Conservation (phyloP, 2,888 invertebrate genomes). For the Noctua comes region DNA sequence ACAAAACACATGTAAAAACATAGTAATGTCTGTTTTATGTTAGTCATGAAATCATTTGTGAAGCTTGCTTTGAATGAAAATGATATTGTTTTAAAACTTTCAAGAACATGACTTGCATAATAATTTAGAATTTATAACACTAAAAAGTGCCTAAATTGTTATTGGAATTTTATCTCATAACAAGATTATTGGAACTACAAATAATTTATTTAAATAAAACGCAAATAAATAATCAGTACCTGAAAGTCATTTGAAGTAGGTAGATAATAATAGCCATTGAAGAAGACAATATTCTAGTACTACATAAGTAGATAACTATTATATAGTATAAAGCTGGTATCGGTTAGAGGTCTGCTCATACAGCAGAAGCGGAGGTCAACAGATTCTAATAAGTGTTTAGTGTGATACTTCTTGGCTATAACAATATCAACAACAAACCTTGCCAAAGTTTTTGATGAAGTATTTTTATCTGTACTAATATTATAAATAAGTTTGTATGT, state of each 20-base stretch:
- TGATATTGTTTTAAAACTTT: conserved; percentile 5
- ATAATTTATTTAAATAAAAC: conserved; percentile 8
- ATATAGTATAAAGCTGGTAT: conserved; percentile 1
- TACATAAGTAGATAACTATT: background rate
- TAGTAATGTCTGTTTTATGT: conserved; percentile 40
- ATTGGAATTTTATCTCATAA: background rate
- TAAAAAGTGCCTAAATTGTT: background rate
- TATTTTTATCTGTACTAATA: background rate
- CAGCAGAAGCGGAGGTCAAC: background rate
- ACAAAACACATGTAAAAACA: conserved; percentile 55
- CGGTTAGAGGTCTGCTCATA: background rate
- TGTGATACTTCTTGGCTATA: background rate
- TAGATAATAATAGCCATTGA: conserved; percentile 12
- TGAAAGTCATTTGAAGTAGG: background rate
- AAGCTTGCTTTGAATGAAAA: conserved; percentile 37
- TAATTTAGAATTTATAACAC: background rate
- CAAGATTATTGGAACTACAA: background rate
- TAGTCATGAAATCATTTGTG: conserved; percentile 33
- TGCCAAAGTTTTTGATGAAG: background rate
- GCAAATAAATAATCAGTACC: conserved; percentile 10
- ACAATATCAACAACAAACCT: background rate
- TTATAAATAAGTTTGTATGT: too few relatives aligned
- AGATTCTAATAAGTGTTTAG: conserved; percentile 7
- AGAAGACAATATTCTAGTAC: conserved; percentile 11
- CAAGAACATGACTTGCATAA: conserved; percentile 18